Conservation (phyloP, 2,113 vertebrate species). For the Nothobranchius kuhntae region DNA sequence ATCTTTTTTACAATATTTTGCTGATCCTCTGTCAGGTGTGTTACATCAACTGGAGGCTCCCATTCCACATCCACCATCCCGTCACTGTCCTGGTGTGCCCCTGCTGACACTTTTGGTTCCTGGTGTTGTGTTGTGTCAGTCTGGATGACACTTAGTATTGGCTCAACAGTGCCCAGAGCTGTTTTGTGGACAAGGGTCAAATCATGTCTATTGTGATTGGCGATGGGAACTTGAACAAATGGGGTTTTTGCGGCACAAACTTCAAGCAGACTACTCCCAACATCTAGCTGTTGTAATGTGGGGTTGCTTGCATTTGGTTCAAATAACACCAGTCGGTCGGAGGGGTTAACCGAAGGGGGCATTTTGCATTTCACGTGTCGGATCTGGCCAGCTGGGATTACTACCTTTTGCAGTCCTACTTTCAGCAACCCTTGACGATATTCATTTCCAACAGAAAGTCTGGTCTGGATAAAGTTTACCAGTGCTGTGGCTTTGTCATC, state of each 20-base stretch:
- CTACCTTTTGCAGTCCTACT: no score
- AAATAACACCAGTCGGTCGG: no score
- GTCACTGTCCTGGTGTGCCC: neutral
- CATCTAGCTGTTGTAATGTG: no score
- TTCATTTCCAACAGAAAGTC: no score
- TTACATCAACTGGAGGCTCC: neutral
- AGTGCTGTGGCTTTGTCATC: no score
- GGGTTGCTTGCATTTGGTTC: no score
- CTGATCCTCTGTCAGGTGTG: neutral
- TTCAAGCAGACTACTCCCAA: no score
- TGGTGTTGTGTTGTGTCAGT: neutral
- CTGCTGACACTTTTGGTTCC: neutral
- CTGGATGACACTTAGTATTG: neutral
- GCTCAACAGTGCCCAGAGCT: neutral
- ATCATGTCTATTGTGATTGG: neutral
- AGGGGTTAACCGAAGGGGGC: no score
- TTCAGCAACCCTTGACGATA: no score
- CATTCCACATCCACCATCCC: neutral
- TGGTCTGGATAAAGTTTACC: no score
- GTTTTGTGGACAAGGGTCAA: neutral
- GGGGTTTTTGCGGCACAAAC: neutral
- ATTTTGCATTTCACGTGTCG: no score
- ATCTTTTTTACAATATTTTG: neutral
- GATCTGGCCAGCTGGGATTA: no score
- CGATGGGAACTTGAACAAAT: neutral